phyloP scores from a whole-genome alignment of 2,888 invertebrate species.

The Chirona hameri region DNA sequence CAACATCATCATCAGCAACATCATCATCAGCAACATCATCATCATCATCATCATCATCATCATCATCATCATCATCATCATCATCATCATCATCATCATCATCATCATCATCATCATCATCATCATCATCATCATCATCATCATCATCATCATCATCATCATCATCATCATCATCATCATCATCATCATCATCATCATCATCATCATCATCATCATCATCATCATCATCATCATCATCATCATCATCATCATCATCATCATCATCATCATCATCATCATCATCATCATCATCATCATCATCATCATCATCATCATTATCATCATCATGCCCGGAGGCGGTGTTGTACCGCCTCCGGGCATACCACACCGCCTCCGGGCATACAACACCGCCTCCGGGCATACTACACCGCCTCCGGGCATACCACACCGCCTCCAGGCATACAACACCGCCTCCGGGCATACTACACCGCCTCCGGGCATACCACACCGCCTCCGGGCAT shows the following conservation, averaged over 20 bases:
- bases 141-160: conserved; percentile 22
- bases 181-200: conserved; percentile 22
- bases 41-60: too few relatives aligned
- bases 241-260: conserved; percentile 22
- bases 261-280: conserved; percentile 22
- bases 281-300: conserved; percentile 22
- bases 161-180: conserved; percentile 22
- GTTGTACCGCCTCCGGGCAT: too few relatives aligned
- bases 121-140: conserved; percentile 22
- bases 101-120: conserved; percentile 22
- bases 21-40: too few relatives aligned
- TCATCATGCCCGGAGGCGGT: neutral
- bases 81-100: conserved; percentile 12
- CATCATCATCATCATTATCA: conserved; percentile 22
- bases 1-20: too few relatives aligned
- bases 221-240: conserved; percentile 22
- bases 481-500: too few relatives aligned
- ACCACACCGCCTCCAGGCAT: too few relatives aligned
- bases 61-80: neutral
- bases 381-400: too few relatives aligned
- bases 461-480: too few relatives aligned
- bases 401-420: too few relatives aligned
- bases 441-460: too few relatives aligned
- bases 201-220: conserved; percentile 22
- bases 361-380: too few relatives aligned